phyloP scores from a whole-genome alignment of 2,888 invertebrate species.

The Tachystola acroxantha region DNA sequence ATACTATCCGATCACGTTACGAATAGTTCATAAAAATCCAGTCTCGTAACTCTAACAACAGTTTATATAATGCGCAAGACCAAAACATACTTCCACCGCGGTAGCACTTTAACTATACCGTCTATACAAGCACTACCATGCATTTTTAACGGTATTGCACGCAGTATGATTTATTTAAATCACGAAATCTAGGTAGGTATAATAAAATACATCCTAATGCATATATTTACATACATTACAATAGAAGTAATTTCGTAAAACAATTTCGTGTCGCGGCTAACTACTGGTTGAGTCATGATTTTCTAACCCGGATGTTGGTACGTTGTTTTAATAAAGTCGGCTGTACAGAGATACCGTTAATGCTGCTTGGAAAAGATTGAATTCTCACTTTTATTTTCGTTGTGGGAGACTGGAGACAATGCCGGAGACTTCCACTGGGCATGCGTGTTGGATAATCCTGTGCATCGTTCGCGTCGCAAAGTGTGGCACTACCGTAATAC shows the following conservation, averaged over 20 bases:
- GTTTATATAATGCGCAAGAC: no score
- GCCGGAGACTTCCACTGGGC: slow-evolving; percentile 14
- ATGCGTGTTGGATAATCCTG: slow-evolving; percentile 28
- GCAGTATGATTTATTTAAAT: slow-evolving; percentile 15
- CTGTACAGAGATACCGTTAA: slow-evolving; percentile 55
- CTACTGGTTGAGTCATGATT: slow-evolving; percentile 40
- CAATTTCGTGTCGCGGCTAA: slow-evolving; percentile 9
- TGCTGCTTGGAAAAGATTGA: slow-evolving; percentile 45
- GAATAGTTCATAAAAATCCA: no score
- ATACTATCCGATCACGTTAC: no score
- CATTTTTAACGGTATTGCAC: slow-evolving; percentile 12
- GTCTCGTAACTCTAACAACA: no score
- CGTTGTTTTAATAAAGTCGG: slow-evolving; percentile 55
- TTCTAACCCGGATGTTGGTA: slow-evolving; percentile 55
- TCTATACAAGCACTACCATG: no score
- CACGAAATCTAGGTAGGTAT: slow-evolving; percentile 12
- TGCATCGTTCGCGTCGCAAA: slow-evolving; percentile 15
- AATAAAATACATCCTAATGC: slow-evolving; percentile 17
- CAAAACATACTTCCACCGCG: no score
- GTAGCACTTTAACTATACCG: no score
- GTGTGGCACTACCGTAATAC: no score
- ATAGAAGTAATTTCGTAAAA: slow-evolving; percentile 29
- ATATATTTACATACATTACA: slow-evolving; percentile 26
- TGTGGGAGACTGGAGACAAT: slow-evolving; percentile 47
- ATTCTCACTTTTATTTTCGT: slow-evolving; percentile 70